A percentile compares a stretch with the other conserved stretches of the same genome.
Evolutionary conservation across 1,140 invertebrate species (phyloP).

Genomic region (Tachypleus tridentatus): DNA sequence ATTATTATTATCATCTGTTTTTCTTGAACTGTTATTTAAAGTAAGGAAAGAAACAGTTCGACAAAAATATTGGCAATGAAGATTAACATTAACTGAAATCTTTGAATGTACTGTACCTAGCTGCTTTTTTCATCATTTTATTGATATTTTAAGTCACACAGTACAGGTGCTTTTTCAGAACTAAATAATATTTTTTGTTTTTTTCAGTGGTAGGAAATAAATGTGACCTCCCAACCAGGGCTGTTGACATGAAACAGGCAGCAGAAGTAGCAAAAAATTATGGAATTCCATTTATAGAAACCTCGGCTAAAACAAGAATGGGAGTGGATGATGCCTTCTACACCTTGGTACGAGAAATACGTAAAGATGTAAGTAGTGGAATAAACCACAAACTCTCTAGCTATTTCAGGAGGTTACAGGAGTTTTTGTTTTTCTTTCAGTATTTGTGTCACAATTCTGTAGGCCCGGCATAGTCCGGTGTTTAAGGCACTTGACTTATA

Average conservation of each 20-base stretch:
- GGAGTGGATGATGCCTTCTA: conserved; percentile 99
- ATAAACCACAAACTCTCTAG: too few relatives aligned
- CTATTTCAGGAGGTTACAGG: too few relatives aligned
- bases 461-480: too few relatives aligned
- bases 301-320: conserved; percentile 96
- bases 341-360: conserved; percentile 93
- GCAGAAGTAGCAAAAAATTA: conserved; percentile 88
- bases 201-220: conserved; percentile 88
- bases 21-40: too few relatives aligned
- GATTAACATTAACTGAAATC: neutral
- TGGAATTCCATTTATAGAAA: conserved; percentile 95
- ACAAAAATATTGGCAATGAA: too few relatives aligned
- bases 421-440: too few relatives aligned
- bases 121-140: too few relatives aligned
- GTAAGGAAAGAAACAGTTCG: too few relatives aligned
- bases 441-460: too few relatives aligned
- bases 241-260: conserved; percentile 78
- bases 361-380: conserved; percentile 50
- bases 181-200: conserved; percentile 6
- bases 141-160: too few relatives aligned
- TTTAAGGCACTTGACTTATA: too few relatives aligned
- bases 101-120: neutral
- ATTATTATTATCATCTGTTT: too few relatives aligned
- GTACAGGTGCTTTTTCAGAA: neutral
- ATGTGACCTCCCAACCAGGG: conserved; percentile 83